Evolutionary conservation across 2,888 invertebrate genomes (phyloP).

Genomic region (Nemoura dubitans): DNA sequence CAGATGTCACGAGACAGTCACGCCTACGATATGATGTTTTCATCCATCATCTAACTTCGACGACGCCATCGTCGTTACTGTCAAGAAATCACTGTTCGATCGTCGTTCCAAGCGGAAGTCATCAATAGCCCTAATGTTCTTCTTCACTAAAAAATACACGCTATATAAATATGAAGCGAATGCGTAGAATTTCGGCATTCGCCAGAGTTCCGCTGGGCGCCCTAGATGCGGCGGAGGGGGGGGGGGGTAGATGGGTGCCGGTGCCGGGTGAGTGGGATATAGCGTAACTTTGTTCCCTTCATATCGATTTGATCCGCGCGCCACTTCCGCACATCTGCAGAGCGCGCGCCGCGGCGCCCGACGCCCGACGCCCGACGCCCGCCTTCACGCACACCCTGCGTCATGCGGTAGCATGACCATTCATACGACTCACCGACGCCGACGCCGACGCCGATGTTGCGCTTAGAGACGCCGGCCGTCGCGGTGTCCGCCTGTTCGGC

Average conservation of each 20-base stretch:
- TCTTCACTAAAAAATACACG: background rate
- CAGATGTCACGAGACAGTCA: background rate
- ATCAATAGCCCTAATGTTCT: background rate
- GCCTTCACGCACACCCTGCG: background rate
- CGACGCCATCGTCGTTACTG: background rate
- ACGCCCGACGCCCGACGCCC: background rate
- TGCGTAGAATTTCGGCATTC: background rate
- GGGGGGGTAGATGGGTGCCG: background rate
- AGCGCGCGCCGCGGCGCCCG: slow-evolving; percentile 24
- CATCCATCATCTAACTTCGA: background rate
- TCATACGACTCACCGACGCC: background rate
- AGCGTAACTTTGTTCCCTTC: slow-evolving; percentile 27
- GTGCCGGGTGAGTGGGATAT: background rate
- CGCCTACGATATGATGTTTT: background rate
- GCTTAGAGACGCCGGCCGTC: background rate
- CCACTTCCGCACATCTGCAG: slow-evolving; percentile 46
- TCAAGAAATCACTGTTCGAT: background rate
- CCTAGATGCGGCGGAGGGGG: background rate
- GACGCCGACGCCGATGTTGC: background rate
- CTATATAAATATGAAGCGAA: background rate
- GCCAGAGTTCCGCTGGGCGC: background rate
- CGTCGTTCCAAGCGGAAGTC: background rate
- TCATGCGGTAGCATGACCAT: slow-evolving; percentile 8
- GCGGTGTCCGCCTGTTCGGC: background rate
- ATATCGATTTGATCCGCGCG: slow-evolving; percentile 42